Evolutionary conservation across 2,888 invertebrate species (phyloP).

Genomic region (Fragum fragum): DNA sequence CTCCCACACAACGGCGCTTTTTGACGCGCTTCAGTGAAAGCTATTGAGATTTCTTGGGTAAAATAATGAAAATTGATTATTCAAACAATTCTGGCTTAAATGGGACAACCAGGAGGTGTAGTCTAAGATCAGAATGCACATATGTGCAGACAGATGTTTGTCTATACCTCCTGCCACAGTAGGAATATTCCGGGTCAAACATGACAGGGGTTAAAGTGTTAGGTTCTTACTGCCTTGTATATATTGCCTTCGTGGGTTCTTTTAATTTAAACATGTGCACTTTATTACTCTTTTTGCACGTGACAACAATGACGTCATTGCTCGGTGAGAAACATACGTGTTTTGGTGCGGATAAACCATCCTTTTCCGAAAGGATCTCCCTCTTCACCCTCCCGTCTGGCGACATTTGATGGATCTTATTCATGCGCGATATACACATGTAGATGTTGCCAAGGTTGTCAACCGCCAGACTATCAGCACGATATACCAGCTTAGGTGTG

Average conservation of each 20-base stretch:
- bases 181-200: too few species aligned
- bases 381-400: constrained; percentile 57
- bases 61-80: too few species aligned
- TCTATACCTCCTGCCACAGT: too few species aligned
- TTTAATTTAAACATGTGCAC: constrained; percentile 59
- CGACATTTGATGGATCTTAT: constrained; percentile 62
- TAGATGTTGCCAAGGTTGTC: constrained; percentile 62
- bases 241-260: neutral
- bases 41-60: too few species aligned
- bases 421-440: constrained; percentile 57
- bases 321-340: constrained; percentile 58
- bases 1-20: too few species aligned
- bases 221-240: too few species aligned
- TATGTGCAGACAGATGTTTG: too few species aligned
- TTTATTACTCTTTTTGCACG: constrained; percentile 57
- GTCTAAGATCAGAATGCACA: too few species aligned
- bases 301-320: constrained; percentile 55
- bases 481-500: constrained; percentile 51
- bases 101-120: too few species aligned
- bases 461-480: constrained; percentile 57
- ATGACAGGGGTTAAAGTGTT: too few species aligned
- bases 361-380: constrained; percentile 59
- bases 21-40: neutral
- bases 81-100: too few species aligned
- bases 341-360: constrained; percentile 59